Percentiles rank a stretch among this genome's conserved stretches.
phyloP scores from a whole-genome alignment of 1,140 invertebrate genomes.

The Brachionus angularis region DNA sequence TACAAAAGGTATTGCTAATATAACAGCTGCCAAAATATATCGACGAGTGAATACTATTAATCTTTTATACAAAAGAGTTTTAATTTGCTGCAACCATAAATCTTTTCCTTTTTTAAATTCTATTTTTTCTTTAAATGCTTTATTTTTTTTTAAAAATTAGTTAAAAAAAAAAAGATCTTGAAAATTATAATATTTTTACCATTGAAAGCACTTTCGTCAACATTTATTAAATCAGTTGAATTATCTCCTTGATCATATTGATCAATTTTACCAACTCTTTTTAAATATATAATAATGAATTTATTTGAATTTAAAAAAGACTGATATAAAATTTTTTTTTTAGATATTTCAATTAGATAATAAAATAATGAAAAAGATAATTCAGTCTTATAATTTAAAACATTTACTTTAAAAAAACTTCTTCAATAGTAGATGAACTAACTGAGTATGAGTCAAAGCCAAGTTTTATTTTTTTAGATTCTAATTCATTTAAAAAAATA shows the following conservation, averaged over 20 bases:
- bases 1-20: neutral
- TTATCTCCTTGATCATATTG: neutral
- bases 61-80: constrained; percentile 8
- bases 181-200: constrained; percentile 5
- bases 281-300: neutral
- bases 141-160: neutral
- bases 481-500: constrained; percentile 37
- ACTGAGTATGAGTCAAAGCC: constrained; percentile 24
- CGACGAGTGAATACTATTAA: constrained; percentile 20
- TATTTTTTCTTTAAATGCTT: constrained; percentile 24
- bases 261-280: constrained; percentile 39
- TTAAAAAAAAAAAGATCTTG: neutral
- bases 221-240: neutral
- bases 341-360: too few relatives aligned
- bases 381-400: neutral
- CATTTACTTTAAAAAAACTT: constrained; percentile 42
- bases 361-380: too few relatives aligned
- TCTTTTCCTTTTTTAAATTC: constrained; percentile 14
- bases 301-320: neutral
- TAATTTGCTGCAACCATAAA: constrained; percentile 19
- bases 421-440: constrained; percentile 35
- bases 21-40: constrained; percentile 13
- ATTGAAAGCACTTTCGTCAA: constrained; percentile 12
- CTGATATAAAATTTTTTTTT: too few relatives aligned
- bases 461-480: neutral